Percentiles rank a stretch among this genome's conserved stretches.
Evolutionary conservation across 2,113 vertebrate genomes (phyloP).

Genomic region (Tragelaphus imberbis): DNA sequence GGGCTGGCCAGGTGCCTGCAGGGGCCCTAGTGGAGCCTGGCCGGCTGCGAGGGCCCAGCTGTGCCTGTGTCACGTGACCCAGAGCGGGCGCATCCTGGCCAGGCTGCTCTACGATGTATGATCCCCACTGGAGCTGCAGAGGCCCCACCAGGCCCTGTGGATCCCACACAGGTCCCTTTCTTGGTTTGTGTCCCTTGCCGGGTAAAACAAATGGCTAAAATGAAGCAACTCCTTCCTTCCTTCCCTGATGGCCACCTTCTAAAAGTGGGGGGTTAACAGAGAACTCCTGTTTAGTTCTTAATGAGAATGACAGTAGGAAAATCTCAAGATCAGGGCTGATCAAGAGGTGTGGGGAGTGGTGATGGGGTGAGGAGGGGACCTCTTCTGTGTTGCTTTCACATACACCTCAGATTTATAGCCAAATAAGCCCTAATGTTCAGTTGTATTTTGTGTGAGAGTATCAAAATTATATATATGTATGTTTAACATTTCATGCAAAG

Average conservation of each 20-base stretch:
- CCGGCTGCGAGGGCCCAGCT: slow-evolving; percentile 24
- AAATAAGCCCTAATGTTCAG: background rate
- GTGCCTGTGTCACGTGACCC: background rate
- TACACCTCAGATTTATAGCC: background rate
- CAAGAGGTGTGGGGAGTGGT: background rate
- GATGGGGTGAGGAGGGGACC: rapidly evolving
- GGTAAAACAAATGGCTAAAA: background rate
- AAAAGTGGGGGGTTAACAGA: background rate
- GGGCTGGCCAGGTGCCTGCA: slow-evolving; percentile 21
- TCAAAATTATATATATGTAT: background rate
- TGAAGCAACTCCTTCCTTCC: background rate
- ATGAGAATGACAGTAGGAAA: background rate
- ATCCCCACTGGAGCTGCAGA: background rate
- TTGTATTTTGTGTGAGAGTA: background rate
- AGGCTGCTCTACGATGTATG: background rate
- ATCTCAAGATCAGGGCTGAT: background rate
- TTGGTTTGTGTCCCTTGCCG: background rate
- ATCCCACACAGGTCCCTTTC: background rate
- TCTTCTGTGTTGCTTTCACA: background rate
- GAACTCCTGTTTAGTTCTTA: background rate
- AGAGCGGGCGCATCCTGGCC: background rate
- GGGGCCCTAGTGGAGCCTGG: slow-evolving; percentile 37
- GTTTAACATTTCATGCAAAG: no score
- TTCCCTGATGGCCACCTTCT: background rate
- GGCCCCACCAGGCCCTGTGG: background rate